Percentiles rank a stretch among this genome's conserved stretches.
These are phyloP conservation scores for Acrobasis repandana DNA, from an alignment of 2,888 invertebrate species.

Conservation along the genomic window DNA sequence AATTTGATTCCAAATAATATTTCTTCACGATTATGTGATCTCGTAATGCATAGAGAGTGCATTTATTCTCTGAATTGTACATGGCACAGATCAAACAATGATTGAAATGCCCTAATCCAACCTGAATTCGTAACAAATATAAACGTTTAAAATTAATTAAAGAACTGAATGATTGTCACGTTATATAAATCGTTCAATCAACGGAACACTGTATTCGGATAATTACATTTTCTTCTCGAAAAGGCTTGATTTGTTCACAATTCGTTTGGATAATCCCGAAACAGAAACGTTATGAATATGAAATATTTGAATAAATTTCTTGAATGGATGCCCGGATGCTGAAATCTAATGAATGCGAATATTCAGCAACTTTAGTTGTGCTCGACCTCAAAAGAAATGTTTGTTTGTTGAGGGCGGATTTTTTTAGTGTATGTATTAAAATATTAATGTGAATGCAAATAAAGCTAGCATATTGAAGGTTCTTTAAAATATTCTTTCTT, in stretches of 20 bases:
- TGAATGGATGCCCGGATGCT: neutral
- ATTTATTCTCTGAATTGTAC: no score
- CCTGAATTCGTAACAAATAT: neutral
- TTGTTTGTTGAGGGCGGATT: neutral
- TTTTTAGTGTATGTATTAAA: neutral
- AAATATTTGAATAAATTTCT: slow-evolving; percentile 13
- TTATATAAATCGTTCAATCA: slow-evolving; percentile 17
- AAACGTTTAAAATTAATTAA: slow-evolving; percentile 10
- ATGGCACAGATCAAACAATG: neutral
- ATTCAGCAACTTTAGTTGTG: slow-evolving; percentile 5
- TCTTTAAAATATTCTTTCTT: no score
- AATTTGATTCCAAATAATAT: no score
- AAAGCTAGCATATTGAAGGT: no score
- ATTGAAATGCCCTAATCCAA: no score
- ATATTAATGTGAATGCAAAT: neutral
- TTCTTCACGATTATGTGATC: no score
- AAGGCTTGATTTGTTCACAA: slow-evolving; percentile 20
- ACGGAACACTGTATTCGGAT: slow-evolving; percentile 8
- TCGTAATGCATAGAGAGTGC: no score
- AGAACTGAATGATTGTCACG: slow-evolving; percentile 5
- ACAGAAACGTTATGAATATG: slow-evolving; percentile 16
- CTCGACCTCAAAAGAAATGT: neutral
- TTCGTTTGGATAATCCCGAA: slow-evolving; percentile 16
- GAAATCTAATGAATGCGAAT: neutral
- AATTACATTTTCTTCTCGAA: slow-evolving; percentile 7